Percentiles rank a stretch among this genome's conserved stretches.
These are phyloP conservation scores for Rhogogaster chlorosoma DNA, from an alignment of 2,888 invertebrate species.

Conservation along the genomic window DNA sequence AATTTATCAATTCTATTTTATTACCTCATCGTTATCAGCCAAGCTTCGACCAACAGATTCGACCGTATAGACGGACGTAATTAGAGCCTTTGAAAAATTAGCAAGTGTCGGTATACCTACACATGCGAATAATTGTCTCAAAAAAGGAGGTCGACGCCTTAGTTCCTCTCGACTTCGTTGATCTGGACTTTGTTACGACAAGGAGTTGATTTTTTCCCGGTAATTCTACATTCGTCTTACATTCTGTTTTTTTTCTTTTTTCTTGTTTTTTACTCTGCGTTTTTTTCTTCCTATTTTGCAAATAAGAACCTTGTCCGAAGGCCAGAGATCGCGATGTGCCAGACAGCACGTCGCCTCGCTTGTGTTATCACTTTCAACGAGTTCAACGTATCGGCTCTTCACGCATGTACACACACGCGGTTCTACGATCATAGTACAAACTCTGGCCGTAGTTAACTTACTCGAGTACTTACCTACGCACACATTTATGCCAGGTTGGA, in stretches of 20 bases:
- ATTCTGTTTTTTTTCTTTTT: not conserved
- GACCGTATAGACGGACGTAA: not conserved
- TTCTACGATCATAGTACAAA: not conserved
- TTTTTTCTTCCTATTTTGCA: not conserved
- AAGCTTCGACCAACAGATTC: not conserved
- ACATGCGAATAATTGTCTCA: not conserved
- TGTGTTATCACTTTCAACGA: constrained; percentile 44
- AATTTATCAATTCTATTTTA: not conserved
- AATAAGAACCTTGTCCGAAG: constrained; percentile 22
- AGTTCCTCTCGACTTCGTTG: not conserved
- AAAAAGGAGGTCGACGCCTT: not conserved
- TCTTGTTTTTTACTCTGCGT: not conserved
- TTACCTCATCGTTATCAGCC: not conserved
- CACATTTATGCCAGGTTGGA: not conserved
- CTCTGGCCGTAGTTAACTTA: not conserved
- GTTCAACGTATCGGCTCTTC: not conserved
- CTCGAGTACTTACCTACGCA: not conserved
- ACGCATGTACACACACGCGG: not conserved
- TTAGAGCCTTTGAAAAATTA: not conserved
- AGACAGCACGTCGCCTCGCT: constrained; percentile 49
- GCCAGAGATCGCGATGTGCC: constrained; percentile 43
- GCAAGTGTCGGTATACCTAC: not conserved
- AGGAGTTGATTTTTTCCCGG: not conserved
- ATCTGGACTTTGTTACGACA: no score
- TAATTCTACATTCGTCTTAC: not conserved